phyloP scores from a whole-genome alignment of 2,797 vertebrate species.

The Falco naumanni region DNA sequence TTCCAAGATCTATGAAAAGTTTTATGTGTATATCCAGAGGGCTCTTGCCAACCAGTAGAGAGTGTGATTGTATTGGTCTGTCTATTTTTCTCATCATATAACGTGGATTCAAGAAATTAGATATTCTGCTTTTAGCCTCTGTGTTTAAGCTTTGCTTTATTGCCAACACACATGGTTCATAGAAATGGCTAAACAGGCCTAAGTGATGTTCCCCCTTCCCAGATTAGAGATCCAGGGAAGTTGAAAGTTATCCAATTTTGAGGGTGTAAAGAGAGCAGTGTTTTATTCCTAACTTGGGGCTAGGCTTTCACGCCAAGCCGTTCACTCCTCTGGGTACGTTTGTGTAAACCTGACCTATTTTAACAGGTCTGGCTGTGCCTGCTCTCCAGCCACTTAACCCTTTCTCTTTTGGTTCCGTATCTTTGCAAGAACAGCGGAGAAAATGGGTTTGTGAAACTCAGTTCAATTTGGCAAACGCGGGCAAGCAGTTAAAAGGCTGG shows the following conservation, averaged over 20 bases:
- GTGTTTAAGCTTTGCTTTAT: neutral
- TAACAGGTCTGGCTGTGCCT: slow-evolving; percentile 21
- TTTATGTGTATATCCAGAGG: neutral
- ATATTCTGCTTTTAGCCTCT: neutral
- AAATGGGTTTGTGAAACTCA: neutral
- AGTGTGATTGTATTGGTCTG: neutral
- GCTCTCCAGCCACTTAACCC: slow-evolving; percentile 36
- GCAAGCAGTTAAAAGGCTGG: slow-evolving; percentile 23
- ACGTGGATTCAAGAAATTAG: neutral
- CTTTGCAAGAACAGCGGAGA: neutral
- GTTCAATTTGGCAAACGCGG: neutral
- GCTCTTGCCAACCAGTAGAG: neutral
- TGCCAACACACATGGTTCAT: neutral
- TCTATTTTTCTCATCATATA: neutral
- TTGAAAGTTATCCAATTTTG: neutral
- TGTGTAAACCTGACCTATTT: slow-evolving; percentile 38
- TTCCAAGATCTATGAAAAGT: neutral
- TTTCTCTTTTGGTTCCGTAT: neutral
- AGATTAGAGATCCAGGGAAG: neutral
- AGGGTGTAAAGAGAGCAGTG: neutral
- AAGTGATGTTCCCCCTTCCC: neutral
- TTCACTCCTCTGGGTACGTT: slow-evolving; percentile 4
- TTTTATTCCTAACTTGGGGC: neutral
- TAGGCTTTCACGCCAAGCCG: neutral
- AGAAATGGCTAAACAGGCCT: neutral